Evolutionary conservation across 1,140 invertebrate genomes (phyloP), one percentile per base, ranked within the genome.

Genomic region (Druon quercuslanigerum): DNA sequence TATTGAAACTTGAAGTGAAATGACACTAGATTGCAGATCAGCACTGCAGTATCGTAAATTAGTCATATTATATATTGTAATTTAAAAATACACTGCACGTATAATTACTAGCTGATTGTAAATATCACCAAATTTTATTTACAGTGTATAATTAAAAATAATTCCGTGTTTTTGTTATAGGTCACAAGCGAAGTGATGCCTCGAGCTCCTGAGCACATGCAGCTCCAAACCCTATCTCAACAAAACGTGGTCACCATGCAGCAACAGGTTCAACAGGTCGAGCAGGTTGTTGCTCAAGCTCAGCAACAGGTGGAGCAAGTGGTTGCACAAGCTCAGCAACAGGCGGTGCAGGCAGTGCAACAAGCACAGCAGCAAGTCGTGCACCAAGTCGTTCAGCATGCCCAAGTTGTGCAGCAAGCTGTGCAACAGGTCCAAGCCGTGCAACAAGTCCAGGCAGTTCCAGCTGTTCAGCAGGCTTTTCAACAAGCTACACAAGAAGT

Each of bases 361-460:
- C 91, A 92, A 73, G 88, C 91, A 13, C 90, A 91, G 82, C 91
- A 92, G 52, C 90, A 90, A 75, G 90, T 90, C 1, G 88, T 89
- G 0, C 89, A 91, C 7, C 89, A 91, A 76, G 90, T 91, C 0
- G 89, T 89, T 52, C 88, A 87, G 76, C 89, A 87, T 79, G 89
- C 87, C 5, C 92, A 92, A 75, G 88, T 92, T n/a, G 90, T 91
- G 60, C 91, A 92, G 51, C 90, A 92, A 72, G 92, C 89, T 4
- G 92, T 92, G 25, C 89, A 91, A 51, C 87, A 90, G 51, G 89
- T 88, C 0, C 85, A 89, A 50, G 85, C 85, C 9, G 86, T 83
- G 0, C 84, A 87, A 17, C 85, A 87, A 51, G 87, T 87, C 0
- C 87, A 87, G 19, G 85, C 83, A 3, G 81, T 79, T 11, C 84